phyloP scores from a whole-genome alignment of 53 echinoderm and acorn worm genomes.

The Astropecten irregularis region DNA sequence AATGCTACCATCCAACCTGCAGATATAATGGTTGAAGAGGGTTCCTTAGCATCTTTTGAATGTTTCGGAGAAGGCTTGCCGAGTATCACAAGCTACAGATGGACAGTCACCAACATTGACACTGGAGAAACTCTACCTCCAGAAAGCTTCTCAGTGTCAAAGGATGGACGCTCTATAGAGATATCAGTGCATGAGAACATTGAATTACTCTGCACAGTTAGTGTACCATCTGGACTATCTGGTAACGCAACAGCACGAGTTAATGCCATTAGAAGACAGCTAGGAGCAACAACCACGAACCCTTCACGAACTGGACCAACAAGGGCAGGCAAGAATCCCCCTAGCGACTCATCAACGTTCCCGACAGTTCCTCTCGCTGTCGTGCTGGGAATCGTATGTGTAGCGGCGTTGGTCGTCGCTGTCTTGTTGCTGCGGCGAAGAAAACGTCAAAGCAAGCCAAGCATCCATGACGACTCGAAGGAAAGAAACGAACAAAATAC shows the following conservation, averaged over 20 bases:
- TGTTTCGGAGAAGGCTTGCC: constrained; percentile 42
- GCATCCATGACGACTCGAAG: background rate
- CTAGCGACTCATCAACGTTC: no score
- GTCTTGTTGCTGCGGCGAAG: no score
- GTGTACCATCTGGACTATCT: constrained; percentile 42
- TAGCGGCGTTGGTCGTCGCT: no score
- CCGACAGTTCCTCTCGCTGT: background rate
- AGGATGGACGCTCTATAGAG: background rate
- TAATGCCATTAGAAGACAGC: background rate
- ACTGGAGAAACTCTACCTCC: background rate
- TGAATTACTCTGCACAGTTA: background rate
- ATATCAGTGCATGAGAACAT: background rate
- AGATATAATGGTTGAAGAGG: constrained; percentile 1
- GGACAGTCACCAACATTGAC: constrained; percentile 6
- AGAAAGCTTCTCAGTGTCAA: background rate
- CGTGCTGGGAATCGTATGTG: no score
- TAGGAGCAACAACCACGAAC: no score
- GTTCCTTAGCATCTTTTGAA: background rate
- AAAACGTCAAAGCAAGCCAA: no score
- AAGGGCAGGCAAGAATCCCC: no score
- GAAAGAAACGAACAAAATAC: no score
- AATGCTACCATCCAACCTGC: constrained; percentile 3
- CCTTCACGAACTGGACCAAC: no score
- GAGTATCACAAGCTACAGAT: background rate
- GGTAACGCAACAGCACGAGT: background rate